Evolutionary conservation across 92 coral and sea anemone species (phyloP).

Genomic region (Phenganax marumi): DNA sequence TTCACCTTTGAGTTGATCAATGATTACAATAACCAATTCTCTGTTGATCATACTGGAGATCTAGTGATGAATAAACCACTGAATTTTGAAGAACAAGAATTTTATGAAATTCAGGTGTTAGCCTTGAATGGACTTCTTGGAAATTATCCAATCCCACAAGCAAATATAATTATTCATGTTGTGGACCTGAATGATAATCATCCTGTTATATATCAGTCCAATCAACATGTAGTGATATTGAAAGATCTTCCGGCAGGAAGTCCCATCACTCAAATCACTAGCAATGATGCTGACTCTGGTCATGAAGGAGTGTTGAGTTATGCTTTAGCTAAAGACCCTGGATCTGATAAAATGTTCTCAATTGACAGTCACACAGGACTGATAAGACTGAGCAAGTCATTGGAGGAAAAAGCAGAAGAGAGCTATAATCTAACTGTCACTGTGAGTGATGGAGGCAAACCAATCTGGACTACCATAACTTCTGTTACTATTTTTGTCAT

Average conservation of each 20-base stretch:
- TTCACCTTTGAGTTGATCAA: constrained; percentile 64
- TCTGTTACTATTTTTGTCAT: constrained; percentile 62
- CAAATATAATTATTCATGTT: constrained; percentile 61
- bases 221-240: constrained; percentile 64
- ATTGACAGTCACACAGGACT: constrained; percentile 81
- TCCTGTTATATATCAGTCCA: constrained; percentile 62
- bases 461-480: constrained; percentile 57
- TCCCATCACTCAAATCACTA: constrained; percentile 72
- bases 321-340: constrained; percentile 31
- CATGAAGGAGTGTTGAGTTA: constrained; percentile 64
- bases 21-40: constrained; percentile 77
- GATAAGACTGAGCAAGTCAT: constrained; percentile 65
- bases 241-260: constrained; percentile 70
- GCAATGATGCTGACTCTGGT: constrained; percentile 84
- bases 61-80: constrained; percentile 62
- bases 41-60: constrained; percentile 68
- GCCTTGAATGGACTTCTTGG: constrained; percentile 72
- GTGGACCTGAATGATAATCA: constrained; percentile 83
- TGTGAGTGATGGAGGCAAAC: constrained; percentile 74
- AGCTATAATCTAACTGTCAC: constrained; percentile 71
- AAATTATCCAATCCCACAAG: constrained; percentile 54
- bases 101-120: constrained; percentile 65
- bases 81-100: constrained; percentile 70
- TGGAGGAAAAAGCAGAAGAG: constrained; percentile 57
- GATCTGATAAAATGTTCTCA: constrained; percentile 63